phyloP scores from a whole-genome alignment of 2,797 vertebrate species.

The Anguilla anguilla region DNA sequence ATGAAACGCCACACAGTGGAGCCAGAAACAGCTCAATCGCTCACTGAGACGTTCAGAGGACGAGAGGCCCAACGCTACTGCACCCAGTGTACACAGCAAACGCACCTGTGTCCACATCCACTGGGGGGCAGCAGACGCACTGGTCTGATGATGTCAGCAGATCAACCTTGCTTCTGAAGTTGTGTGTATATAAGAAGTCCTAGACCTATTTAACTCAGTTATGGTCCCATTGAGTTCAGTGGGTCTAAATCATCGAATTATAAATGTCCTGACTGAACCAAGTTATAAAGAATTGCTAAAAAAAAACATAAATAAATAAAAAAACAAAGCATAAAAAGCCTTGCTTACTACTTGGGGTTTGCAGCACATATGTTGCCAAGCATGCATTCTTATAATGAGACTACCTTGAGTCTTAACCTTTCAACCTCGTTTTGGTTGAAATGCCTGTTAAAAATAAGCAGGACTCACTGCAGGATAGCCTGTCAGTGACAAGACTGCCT shows the following conservation, averaged over 20 bases:
- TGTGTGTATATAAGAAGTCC: not conserved
- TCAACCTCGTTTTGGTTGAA: not conserved
- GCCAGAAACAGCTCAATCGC: not conserved
- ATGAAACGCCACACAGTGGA: not conserved
- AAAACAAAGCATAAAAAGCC: not conserved
- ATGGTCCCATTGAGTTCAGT: not conserved
- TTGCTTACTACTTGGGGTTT: too few relatives aligned
- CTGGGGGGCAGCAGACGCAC: not conserved
- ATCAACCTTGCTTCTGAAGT: not conserved
- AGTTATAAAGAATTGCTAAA: too few relatives aligned
- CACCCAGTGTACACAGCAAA: not conserved
- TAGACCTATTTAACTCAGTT: not conserved
- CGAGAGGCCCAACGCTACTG: not conserved
- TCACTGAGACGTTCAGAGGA: not conserved
- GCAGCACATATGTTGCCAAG: not conserved
- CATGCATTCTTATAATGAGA: not conserved
- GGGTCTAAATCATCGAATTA: not conserved
- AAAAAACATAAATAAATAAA: not conserved
- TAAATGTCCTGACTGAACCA: not conserved
- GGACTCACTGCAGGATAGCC: not conserved
- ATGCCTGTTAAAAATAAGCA: not conserved
- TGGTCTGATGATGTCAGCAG: not conserved
- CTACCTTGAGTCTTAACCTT: not conserved
- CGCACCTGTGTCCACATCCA: not conserved
- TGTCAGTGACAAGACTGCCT: not conserved